Base-by-base conservation (phyloP, 2,113 vertebrate species). In the Orycteropus afer region DNA sequence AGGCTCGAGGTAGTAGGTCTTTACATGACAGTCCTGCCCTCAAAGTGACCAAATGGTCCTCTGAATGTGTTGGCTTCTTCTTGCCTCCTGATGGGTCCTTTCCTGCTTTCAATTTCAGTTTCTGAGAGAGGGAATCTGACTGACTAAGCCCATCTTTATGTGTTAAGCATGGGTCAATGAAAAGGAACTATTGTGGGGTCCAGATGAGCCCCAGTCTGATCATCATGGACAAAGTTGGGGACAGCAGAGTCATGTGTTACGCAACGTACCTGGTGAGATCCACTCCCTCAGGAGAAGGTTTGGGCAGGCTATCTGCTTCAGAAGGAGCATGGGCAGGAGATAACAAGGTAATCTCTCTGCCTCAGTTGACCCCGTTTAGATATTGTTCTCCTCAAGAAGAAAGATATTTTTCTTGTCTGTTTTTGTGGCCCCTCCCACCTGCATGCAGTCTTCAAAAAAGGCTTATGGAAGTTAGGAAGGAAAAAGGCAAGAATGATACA, bases 261-360 rank as follows among this genome's bases (percentile, higher is more conserved):
- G 5, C 15, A 47, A 0, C 32, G 29, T 27, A 25, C n/a, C 29
- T 29, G 4, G 49, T 9, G 2, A n/a, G 81, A 20, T 0, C 1
- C 9, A 18, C n/a, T n/a, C 32, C n/a, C 3, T 59, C 18, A 25
- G 49, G 7, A n/a, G 40, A 87, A 81, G 29, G 32, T 42, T 8
- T 47, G 22, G 15, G 5, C 73, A 63, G 0, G 20, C n/a, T 79
- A 37, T 37, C 18, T 45, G 37, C 49, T 49, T 76, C 71, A 29
- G 34, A 61, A 86, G 32, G 63, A 51, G 1, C n/a, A 0, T 17
- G 15, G 13, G 55, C 7, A 3, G 34, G 27, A 49, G 14, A 18
- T 2, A 14, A 13, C n/a, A 37, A 37, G 61, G 22, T 34, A 15
- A 7, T 40, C 15, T n/a, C 2, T 79, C 45, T 83, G 82, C 25